phyloP scores from a whole-genome alignment of 92 coral and sea anemone genomes.

The Paramuricea clavata region DNA sequence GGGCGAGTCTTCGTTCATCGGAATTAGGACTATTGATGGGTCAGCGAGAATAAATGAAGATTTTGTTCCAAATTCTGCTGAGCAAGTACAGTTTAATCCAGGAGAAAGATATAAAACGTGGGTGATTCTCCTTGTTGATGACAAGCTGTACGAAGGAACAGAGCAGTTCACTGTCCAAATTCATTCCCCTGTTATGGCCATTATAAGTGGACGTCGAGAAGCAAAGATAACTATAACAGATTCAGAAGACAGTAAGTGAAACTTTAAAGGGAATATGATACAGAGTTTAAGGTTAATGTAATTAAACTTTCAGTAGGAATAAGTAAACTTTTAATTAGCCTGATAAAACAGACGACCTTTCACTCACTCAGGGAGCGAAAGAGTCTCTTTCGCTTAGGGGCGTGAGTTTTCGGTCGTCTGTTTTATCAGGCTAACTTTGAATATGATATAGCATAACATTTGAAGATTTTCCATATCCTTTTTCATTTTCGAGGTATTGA shows the following conservation, averaged over 20 bases:
- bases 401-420: no score
- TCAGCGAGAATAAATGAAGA: constrained; percentile 79
- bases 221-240: constrained; percentile 80
- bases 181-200: constrained; percentile 79
- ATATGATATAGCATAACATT: no score
- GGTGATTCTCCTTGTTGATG: constrained; percentile 83
- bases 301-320: no score
- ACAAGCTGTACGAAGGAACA: constrained; percentile 69
- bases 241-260: constrained; percentile 86
- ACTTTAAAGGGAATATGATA: neutral
- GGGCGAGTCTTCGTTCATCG: constrained; percentile 85
- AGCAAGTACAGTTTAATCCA: constrained; percentile 94
- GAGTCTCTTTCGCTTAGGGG: no score
- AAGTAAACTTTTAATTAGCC: no score
- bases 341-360: no score
- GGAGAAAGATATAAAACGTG: constrained; percentile 82
- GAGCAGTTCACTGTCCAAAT: constrained; percentile 78
- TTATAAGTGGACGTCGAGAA: constrained; percentile 69
- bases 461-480: no score
- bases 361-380: no score
- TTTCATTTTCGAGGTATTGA: no score
- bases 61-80: constrained; percentile 72
- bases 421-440: no score
- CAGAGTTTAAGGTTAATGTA: neutral
- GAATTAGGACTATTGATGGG: constrained; percentile 66